Conservation (phyloP, 1,140 invertebrate genomes). For the Sitobion miscanthi region DNA sequence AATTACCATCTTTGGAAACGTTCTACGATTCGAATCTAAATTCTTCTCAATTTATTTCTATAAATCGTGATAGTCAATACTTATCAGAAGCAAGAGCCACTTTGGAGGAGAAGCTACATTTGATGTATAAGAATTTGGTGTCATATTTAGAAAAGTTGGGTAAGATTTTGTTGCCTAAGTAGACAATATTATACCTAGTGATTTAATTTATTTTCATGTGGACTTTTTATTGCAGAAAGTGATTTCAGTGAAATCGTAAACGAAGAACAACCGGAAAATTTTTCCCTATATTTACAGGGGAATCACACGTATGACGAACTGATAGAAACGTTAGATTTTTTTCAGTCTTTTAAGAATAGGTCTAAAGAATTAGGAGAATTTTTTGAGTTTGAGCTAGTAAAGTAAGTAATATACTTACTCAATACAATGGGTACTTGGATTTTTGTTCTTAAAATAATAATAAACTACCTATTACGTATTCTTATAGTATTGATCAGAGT, state of each 20-base stretch:
- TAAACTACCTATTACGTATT: not conserved
- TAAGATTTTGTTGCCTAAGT: not conserved
- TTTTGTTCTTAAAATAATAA: not conserved
- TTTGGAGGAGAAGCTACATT: constrained; percentile 61
- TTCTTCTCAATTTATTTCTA: constrained; percentile 60
- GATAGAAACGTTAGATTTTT: constrained; percentile 23
- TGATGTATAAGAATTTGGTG: constrained; percentile 62
- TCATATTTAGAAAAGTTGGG: constrained; percentile 62
- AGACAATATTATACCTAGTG: not conserved
- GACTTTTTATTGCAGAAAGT: constrained; percentile 3
- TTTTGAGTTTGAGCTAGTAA: constrained; percentile 55
- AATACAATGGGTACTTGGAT: not conserved
- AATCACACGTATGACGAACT: not conserved
- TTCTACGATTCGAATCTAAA: constrained; percentile 60
- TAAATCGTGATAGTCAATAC: constrained; percentile 62
- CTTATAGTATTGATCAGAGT: not conserved
- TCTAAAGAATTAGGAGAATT: constrained; percentile 18
- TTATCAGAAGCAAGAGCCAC: constrained; percentile 60
- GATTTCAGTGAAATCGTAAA: not conserved
- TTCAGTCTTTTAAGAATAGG: constrained; percentile 46
- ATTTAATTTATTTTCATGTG: not conserved
- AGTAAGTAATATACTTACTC: constrained; percentile 38
- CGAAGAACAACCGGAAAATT: not conserved
- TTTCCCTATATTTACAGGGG: not conserved
- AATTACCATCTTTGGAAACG: constrained; percentile 64